Percentiles rank a stretch among this genome's conserved stretches.
These are phyloP conservation scores for Embidobia sp. DNA, from an alignment of 2,888 invertebrate species.

Conservation along the genomic window DNA sequence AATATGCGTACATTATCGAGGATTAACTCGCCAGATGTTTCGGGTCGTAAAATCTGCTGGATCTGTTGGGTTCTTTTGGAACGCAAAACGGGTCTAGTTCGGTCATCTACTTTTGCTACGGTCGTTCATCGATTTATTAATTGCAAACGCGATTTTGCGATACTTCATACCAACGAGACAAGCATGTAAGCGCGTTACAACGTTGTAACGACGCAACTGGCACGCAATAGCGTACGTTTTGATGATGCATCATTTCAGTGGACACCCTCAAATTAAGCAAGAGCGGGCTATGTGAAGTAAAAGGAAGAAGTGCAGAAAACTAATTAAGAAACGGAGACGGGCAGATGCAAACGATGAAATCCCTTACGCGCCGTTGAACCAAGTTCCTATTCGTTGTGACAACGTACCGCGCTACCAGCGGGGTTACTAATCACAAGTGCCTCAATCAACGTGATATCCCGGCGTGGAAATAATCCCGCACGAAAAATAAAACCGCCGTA, in stretches of 20 bases:
- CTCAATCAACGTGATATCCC: conserved; percentile 23
- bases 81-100: no score
- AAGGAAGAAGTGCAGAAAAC: conserved; percentile 53
- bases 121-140: conserved; percentile 32
- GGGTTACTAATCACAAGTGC: conserved; percentile 61
- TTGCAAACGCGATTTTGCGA: conserved; percentile 26
- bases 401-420: conserved; percentile 59
- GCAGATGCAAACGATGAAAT: conserved; percentile 54
- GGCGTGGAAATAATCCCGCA: conserved; percentile 51
- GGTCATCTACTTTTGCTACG: conserved; percentile 15
- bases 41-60: no score
- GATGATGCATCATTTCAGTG: conserved; percentile 51
- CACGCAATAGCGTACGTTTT: conserved; percentile 33
- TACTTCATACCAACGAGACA: conserved; percentile 39
- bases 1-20: conserved; percentile 25
- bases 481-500: conserved; percentile 51
- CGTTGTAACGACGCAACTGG: conserved; percentile 21
- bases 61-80: no score
- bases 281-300: conserved; percentile 24
- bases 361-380: conserved; percentile 54
- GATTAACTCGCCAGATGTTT: conserved; percentile 8
- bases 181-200: conserved; percentile 20
- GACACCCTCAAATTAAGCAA: conserved; percentile 50
- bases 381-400: conserved; percentile 57
- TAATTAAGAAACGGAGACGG: conserved; percentile 55